Conservation (phyloP, 1,140 invertebrate genomes). For the Drosophila pectinifera region DNA sequence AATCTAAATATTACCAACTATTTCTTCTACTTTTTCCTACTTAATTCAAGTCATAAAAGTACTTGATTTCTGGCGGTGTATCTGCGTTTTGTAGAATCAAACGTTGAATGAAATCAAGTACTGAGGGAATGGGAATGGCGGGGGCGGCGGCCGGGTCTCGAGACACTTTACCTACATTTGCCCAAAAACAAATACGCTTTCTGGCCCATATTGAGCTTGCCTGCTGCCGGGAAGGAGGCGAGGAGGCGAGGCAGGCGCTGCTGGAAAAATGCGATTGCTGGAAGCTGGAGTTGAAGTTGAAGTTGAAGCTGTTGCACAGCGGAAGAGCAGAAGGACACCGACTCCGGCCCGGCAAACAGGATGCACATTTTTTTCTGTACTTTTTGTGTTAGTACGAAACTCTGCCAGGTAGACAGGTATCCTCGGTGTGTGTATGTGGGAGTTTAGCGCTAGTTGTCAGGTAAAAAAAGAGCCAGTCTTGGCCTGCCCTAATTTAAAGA, state of each 20-base stretch:
- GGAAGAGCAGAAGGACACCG: slow-evolving; percentile 75
- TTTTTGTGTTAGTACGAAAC: too few relatives aligned
- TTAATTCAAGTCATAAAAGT: not conserved
- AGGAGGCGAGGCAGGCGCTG: slow-evolving; percentile 35
- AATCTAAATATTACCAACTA: too few relatives aligned
- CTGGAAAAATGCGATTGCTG: slow-evolving; percentile 17
- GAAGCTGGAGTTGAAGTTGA: slow-evolving; percentile 28
- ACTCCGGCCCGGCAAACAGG: slow-evolving; percentile 62
- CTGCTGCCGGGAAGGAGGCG: not conserved
- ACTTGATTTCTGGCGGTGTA: slow-evolving; percentile 7
- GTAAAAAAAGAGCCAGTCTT: slow-evolving; percentile 23
- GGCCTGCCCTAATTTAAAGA: slow-evolving; percentile 45
- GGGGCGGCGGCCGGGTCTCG: slow-evolving; percentile 4
- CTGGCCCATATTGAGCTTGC: slow-evolving; percentile 43
- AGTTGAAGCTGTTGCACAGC: slow-evolving; percentile 50
- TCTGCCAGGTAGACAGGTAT: slow-evolving; percentile 53
- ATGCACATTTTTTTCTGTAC: slow-evolving; percentile 55
- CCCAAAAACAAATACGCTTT: slow-evolving; percentile 19
- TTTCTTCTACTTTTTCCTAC: too few relatives aligned
- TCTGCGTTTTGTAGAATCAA: slow-evolving; percentile 47
- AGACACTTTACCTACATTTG: slow-evolving; percentile 60
- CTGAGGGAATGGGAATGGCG: slow-evolving; percentile 1
- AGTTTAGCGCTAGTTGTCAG: slow-evolving; percentile 16
- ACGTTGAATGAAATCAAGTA: slow-evolving; percentile 74
- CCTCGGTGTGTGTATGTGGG: slow-evolving; percentile 10